Evolutionary conservation across 1,140 invertebrate species (phyloP), one percentile per base, ranked within the genome.

Genomic region (Penaeus indicus): DNA sequence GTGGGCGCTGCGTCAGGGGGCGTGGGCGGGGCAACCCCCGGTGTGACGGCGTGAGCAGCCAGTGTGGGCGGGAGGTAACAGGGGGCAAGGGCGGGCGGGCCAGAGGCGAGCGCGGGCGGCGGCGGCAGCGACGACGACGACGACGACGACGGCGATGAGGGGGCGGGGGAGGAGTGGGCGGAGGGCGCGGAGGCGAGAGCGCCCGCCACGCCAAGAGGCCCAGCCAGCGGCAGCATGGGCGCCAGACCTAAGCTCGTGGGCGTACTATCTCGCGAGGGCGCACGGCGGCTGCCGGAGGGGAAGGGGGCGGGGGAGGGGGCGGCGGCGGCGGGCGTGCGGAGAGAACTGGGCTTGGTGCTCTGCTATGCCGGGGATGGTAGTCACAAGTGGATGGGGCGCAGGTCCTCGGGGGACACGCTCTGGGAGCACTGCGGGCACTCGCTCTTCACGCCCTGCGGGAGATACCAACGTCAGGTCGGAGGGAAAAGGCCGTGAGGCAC

Each of bases 371-470:
- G 75, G n/a, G 81, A 79, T 63, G 81, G 82, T 79, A 62, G 92
- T 95, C 94, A 98, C 94, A 98, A 95, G 93, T 97, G 98, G 92
- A 98, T 97, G 91, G 96, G 94, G 90, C 97, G 94, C 82, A 98
- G 93, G 94, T 98, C 97, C 89, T 95, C 94, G 27, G 97, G 95
- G 7, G 97, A 97, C 62, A 97, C 98, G 90, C 98, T 98, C 93
- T 97, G 97, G 94, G 98, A 98, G 93, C 97, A 98, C 92, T 98
- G 97, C 0, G 97, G 97, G 93, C 97, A 99, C 38, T 98, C 94
- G 92, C 98, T 98, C 94, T 98, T 98, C 0, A 96, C 96, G 60
- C 96, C 96, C 95, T 96, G 93, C 25, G 63, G 27, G 22, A 27
- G 62, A 42, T 3, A 84, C 4, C 22, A 13, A 38, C 7, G 62